These are phyloP conservation scores for Antechinus stuartii DNA, from an alignment of 2,113 vertebrate genomes.

Conservation along the genomic window DNA sequence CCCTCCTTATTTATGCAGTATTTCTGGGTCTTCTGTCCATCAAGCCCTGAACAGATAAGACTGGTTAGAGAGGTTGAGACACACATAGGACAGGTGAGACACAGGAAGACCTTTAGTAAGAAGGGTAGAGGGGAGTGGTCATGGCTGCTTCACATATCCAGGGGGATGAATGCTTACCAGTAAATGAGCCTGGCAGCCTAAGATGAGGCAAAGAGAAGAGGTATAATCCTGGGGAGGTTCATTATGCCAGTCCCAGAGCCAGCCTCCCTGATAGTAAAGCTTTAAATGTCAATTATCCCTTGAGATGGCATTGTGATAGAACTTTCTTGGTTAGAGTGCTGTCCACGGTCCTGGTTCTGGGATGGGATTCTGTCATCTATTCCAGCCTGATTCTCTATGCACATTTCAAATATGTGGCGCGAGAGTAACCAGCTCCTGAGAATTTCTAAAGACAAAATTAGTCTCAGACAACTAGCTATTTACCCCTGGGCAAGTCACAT, in stretches of 20 bases:
- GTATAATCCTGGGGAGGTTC: not conserved
- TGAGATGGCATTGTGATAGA: not conserved
- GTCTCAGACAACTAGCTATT: not conserved
- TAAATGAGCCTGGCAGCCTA: no score
- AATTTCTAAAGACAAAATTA: not conserved
- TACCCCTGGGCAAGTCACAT: not conserved
- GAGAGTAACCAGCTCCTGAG: not conserved
- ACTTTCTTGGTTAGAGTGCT: not conserved
- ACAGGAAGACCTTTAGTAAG: not conserved
- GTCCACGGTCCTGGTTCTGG: not conserved
- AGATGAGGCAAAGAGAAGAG: not conserved
- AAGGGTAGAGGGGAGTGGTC: not conserved
- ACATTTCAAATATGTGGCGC: not conserved
- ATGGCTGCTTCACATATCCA: not conserved
- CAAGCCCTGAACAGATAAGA: not conserved
- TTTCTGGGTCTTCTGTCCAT: not conserved
- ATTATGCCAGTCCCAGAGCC: not conserved
- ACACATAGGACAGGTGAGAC: not conserved
- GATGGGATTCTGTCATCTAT: not conserved
- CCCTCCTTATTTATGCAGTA: not conserved
- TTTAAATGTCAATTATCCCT: not conserved
- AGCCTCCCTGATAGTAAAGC: not conserved
- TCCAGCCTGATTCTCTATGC: not conserved
- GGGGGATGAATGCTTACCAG: not conserved
- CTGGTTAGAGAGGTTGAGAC: not conserved